Evolutionary conservation across 2,888 invertebrate genomes (phyloP).

Genomic region (Caenorhabditis sp.): DNA sequence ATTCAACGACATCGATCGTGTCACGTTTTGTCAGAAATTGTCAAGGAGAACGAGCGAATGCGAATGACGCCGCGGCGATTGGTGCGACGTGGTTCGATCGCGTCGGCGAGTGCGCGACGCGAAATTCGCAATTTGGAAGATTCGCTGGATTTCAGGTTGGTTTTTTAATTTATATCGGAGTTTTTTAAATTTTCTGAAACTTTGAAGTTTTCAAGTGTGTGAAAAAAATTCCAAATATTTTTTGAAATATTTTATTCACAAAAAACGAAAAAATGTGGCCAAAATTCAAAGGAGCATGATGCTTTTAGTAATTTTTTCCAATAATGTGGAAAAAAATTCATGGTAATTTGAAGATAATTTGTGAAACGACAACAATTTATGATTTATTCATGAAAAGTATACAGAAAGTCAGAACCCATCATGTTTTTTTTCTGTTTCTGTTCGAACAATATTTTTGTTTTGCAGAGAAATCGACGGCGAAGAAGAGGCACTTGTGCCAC

Average conservation of each 20-base stretch:
- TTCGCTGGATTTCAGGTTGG: neutral
- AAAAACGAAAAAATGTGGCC: too few relatives aligned
- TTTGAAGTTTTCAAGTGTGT: too few relatives aligned
- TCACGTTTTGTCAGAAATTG: constrained; percentile 27
- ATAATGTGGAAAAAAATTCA: too few relatives aligned
- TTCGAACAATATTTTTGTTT: neutral
- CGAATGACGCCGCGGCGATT: constrained; percentile 8
- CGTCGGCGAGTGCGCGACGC: constrained; percentile 30
- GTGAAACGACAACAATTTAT: too few relatives aligned
- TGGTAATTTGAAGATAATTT: too few relatives aligned
- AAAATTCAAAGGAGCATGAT: too few relatives aligned
- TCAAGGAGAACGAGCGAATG: constrained; percentile 33
- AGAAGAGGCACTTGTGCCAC: constrained; percentile 36
- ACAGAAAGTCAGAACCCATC: too few relatives aligned
- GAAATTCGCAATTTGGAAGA: constrained; percentile 26
- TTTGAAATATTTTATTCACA: too few relatives aligned
- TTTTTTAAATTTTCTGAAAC: neutral
- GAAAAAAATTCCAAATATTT: too few relatives aligned
- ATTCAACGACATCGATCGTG: constrained; percentile 28
- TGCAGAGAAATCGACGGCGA: constrained; percentile 18
- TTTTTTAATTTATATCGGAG: neutral
- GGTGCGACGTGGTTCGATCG: constrained; percentile 28
- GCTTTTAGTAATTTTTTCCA: too few relatives aligned
- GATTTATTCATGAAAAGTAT: too few relatives aligned
- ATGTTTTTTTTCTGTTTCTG: too few relatives aligned